These are phyloP conservation scores for Epinotia nisella DNA, from an alignment of 2,888 invertebrate species.

Conservation along the genomic window DNA sequence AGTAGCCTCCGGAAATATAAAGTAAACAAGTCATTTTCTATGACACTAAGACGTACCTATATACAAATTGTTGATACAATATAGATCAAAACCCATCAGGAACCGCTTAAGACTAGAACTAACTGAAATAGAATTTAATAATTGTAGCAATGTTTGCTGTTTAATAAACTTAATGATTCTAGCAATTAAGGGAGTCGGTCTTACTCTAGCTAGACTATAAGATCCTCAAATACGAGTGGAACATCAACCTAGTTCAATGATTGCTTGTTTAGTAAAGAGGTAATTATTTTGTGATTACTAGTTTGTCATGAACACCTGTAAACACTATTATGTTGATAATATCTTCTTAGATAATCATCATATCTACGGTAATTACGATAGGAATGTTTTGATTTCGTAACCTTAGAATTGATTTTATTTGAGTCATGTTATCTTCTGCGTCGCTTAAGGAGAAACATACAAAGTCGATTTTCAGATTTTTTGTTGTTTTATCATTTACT, in stretches of 20 bases:
- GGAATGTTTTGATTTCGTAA: background rate
- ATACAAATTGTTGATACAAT: constrained; percentile 51
- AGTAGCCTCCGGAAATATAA: constrained; percentile 2
- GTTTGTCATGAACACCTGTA: background rate
- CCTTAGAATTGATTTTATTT: background rate
- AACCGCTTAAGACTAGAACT: constrained; percentile 71
- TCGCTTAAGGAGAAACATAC: no score
- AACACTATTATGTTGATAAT: background rate
- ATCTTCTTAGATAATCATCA: background rate
- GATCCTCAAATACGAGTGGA: constrained; percentile 50
- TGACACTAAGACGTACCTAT: background rate
- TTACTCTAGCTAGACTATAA: constrained; percentile 54
- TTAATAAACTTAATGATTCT: constrained; percentile 65
- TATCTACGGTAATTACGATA: constrained; percentile 1
- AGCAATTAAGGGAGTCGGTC: constrained; percentile 65
- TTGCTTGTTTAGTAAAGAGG: constrained; percentile 10
- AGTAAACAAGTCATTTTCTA: constrained; percentile 20
- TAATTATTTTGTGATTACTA: constrained; percentile 13
- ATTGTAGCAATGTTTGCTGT: constrained; percentile 67
- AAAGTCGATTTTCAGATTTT: no score
- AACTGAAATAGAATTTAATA: constrained; percentile 51
- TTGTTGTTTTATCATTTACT: no score
- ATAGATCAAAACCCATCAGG: constrained; percentile 64
- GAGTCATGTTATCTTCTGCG: no score
- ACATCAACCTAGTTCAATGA: constrained; percentile 48